Conservation (phyloP, 2,113 vertebrate genomes). For the Centrocercus urophasianus region DNA sequence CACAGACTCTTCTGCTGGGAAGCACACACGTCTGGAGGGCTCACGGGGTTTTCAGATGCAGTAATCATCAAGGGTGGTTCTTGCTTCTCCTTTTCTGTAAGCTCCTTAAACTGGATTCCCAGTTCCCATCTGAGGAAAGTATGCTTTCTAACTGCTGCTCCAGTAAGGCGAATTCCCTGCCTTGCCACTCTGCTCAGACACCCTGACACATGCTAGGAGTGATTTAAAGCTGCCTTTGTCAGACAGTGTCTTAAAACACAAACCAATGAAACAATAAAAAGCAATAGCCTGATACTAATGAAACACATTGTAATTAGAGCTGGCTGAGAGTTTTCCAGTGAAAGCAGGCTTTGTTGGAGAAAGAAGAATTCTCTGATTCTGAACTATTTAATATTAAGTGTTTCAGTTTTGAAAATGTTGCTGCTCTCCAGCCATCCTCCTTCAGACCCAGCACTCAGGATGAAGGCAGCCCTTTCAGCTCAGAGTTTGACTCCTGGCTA, state of each 20-base stretch:
- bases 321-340: slow-evolving; percentile 34
- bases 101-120: background rate
- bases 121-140: background rate
- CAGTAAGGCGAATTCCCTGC: background rate
- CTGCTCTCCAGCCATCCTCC: background rate
- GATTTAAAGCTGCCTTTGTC: slow-evolving; percentile 53
- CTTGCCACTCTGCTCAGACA: background rate
- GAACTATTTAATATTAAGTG: background rate
- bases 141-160: background rate
- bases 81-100: background rate
- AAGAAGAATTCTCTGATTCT: background rate
- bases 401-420: background rate
- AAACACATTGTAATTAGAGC: slow-evolving; percentile 53
- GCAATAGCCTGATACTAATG: slow-evolving; percentile 58
- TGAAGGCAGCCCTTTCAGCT: background rate
- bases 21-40: background rate
- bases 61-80: background rate
- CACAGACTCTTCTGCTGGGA: background rate
- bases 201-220: background rate
- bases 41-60: background rate
- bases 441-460: background rate
- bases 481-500: background rate
- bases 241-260: slow-evolving; percentile 45
- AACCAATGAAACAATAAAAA: slow-evolving; percentile 49
- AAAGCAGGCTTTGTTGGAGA: background rate